Percentiles rank a stretch among this genome's conserved stretches.
Evolutionary conservation across 2,888 invertebrate species (phyloP).

Genomic region (Drosophila melanosoma): DNA sequence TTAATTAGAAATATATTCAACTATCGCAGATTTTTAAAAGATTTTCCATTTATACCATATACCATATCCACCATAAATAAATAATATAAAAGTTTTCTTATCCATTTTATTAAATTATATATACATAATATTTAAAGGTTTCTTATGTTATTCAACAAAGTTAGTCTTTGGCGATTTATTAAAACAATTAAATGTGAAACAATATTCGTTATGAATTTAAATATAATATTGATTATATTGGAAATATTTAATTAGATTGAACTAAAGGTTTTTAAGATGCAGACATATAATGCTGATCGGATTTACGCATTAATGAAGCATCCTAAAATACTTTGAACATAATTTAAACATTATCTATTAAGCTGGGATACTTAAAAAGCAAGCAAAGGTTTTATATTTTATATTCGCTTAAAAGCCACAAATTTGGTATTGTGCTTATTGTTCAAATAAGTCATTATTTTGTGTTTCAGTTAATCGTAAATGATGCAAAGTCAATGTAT

Average conservation of each 20-base stretch:
- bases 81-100: background rate
- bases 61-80: background rate
- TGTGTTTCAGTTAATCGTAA: too few species aligned
- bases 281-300: too few species aligned
- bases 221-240: too few species aligned
- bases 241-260: background rate
- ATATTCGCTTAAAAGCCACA: background rate
- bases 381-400: background rate
- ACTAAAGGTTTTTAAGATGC: background rate
- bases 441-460: background rate
- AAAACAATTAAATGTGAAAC: background rate
- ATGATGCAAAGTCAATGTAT: background rate
- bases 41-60: background rate
- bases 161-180: background rate
- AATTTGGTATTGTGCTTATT: background rate
- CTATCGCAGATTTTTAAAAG: background rate
- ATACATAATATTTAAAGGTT: background rate
- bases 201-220: too few species aligned
- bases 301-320: constrained; percentile 14
- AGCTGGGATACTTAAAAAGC: background rate
- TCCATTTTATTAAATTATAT: background rate
- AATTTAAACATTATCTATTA: constrained; percentile 9
- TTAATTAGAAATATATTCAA: background rate
- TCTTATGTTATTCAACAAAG: background rate
- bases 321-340: constrained; percentile 25